These are phyloP conservation scores for Pseudomugil tenellus DNA, from an alignment of 2,797 vertebrate genomes.

Conservation along the genomic window DNA sequence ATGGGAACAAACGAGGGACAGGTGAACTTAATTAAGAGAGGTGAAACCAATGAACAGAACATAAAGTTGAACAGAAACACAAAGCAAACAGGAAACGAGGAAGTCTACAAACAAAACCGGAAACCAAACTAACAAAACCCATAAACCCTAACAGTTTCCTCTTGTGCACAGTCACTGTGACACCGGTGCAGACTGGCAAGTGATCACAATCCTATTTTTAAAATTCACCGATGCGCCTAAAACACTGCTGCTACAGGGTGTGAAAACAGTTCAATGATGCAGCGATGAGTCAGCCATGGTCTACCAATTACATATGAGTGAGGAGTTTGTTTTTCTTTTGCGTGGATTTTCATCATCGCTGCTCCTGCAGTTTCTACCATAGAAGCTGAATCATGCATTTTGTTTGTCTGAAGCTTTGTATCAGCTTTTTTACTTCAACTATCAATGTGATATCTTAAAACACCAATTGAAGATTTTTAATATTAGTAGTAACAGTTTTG, in stretches of 20 bases:
- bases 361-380: neutral
- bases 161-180: constrained; percentile 29
- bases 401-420: neutral
- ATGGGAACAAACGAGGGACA: too few species aligned
- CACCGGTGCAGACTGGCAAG: constrained; percentile 22
- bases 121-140: too few species aligned
- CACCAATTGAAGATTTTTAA: neutral
- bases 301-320: constrained; percentile 16
- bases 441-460: neutral
- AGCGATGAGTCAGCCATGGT: constrained; percentile 57
- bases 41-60: too few species aligned
- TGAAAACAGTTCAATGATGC: constrained; percentile 43
- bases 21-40: too few species aligned
- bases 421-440: neutral
- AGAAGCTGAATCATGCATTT: neutral
- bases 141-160: too few species aligned
- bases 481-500: too few species aligned
- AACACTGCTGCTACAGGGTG: constrained; percentile 23
- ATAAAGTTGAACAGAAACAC: too few species aligned
- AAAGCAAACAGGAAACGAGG: too few species aligned
- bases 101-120: too few species aligned
- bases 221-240: constrained; percentile 28
- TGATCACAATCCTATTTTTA: constrained; percentile 35
- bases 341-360: constrained; percentile 16
- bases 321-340: constrained; percentile 9